These are phyloP conservation scores for Dunckerocampus dactyliophorus DNA, from an alignment of 2,113 vertebrate genomes.

Conservation along the genomic window DNA sequence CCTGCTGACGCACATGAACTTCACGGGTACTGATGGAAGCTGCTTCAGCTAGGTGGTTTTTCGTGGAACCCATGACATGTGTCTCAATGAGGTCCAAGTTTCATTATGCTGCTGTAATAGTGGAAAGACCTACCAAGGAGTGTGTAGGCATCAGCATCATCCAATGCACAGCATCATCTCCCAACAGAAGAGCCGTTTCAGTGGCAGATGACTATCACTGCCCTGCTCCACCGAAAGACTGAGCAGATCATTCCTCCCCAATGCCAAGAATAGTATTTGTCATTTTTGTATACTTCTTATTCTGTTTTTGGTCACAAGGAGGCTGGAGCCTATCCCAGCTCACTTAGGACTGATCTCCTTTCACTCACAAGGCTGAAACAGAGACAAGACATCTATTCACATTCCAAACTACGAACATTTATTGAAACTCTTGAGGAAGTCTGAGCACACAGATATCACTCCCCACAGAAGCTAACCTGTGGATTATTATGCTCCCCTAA, in stretches of 20 bases:
- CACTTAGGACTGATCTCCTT: background rate
- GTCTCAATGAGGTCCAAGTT: constrained; percentile 9
- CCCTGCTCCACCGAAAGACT: too few relatives aligned
- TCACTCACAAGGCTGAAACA: background rate
- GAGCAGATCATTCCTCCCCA: too few relatives aligned
- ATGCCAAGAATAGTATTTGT: background rate
- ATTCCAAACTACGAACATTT: too few relatives aligned
- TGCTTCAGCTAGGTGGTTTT: constrained; percentile 32
- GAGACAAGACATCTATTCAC: background rate
- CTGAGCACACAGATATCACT: background rate
- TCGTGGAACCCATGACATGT: constrained; percentile 26
- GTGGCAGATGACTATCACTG: too few relatives aligned
- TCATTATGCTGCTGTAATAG: constrained; percentile 7
- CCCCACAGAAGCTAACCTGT: background rate
- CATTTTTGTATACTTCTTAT: background rate
- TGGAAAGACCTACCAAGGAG: background rate
- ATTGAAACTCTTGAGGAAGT: too few relatives aligned
- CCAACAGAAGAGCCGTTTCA: too few relatives aligned
- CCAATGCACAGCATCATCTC: too few relatives aligned
- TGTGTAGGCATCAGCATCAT: too few relatives aligned
- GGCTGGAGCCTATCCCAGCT: background rate
- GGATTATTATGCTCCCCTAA: background rate
- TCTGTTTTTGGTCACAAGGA: background rate
- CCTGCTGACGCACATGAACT: constrained; percentile 41
- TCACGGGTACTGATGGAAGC: constrained; percentile 8